Conservation (phyloP, 2,888 invertebrate genomes). For the Uloborus plumipes region DNA sequence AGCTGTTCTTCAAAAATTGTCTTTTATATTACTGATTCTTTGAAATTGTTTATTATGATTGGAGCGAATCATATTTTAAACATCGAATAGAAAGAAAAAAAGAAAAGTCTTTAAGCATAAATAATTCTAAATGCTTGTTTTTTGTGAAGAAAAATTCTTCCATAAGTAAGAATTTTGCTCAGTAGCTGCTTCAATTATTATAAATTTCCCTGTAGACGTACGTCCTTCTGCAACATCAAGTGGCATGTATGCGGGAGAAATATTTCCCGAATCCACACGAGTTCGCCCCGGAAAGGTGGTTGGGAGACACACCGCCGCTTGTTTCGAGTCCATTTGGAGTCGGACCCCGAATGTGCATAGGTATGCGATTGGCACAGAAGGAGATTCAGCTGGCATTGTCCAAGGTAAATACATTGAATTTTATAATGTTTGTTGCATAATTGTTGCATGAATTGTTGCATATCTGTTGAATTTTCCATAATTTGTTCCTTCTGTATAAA, state of each 20-base stretch:
- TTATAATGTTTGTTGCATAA: too few species aligned
- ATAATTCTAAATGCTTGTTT: too few species aligned
- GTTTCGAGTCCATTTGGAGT: constrained; percentile 71
- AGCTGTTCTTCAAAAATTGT: too few species aligned
- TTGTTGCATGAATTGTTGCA: too few species aligned
- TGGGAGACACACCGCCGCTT: constrained; percentile 69
- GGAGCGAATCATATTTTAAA: too few species aligned
- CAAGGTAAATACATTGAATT: constrained; percentile 28
- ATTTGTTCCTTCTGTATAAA: too few species aligned
- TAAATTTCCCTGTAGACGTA: constrained; percentile 68
- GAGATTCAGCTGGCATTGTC: constrained; percentile 57
- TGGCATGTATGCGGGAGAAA: constrained; percentile 68
- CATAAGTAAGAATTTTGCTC: not conserved
- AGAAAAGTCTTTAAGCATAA: too few species aligned
- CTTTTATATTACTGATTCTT: too few species aligned
- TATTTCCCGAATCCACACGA: constrained; percentile 70
- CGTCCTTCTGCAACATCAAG: constrained; percentile 70
- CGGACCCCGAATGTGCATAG: constrained; percentile 71
- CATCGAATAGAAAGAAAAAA: too few species aligned
- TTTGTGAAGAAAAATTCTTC: too few species aligned
- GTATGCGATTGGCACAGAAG: constrained; percentile 60
- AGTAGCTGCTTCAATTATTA: not conserved
- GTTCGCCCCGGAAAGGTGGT: constrained; percentile 71
- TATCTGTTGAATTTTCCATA: too few species aligned
- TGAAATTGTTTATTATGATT: too few species aligned